Evolutionary conservation across 2,888 invertebrate genomes (phyloP).

Genomic region (Scaptomyza polygonia): DNA sequence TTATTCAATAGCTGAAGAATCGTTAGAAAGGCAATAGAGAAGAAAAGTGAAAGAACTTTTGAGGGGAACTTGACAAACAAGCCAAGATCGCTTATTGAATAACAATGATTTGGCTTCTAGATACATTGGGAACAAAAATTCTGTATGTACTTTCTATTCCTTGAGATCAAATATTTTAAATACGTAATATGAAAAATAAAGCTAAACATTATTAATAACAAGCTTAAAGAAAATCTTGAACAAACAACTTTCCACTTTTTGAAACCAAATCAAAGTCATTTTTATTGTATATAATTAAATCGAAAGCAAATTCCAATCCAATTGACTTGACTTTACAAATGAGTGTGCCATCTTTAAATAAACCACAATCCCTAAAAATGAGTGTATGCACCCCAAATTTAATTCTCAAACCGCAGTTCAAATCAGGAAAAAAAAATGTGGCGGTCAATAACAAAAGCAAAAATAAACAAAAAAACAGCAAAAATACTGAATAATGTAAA

Average conservation of each 20-base stretch:
- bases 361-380: slow-evolving; percentile 19
- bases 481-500: not conserved
- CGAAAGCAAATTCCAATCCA: not conserved
- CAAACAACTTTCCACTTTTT: too few species aligned
- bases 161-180: not conserved
- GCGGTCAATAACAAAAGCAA: slow-evolving; percentile 62
- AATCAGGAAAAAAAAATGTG: slow-evolving; percentile 31
- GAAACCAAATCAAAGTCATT: too few species aligned
- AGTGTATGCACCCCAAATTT: slow-evolving; percentile 19
- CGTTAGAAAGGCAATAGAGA: slow-evolving; percentile 60
- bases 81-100: slow-evolving; percentile 22
- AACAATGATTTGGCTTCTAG: slow-evolving; percentile 15
- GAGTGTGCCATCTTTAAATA: slow-evolving; percentile 25
- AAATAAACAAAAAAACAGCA: too few species aligned
- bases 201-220: too few species aligned
- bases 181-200: too few species aligned
- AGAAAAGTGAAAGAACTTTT: slow-evolving; percentile 70
- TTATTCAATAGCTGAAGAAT: slow-evolving; percentile 47
- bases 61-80: slow-evolving; percentile 16
- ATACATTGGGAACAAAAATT: not conserved
- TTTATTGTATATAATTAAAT: too few species aligned
- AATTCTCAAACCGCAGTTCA: slow-evolving; percentile 33
- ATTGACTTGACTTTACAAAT: slow-evolving; percentile 1
- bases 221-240: too few species aligned
- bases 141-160: not conserved